These are phyloP conservation scores for Trilocha varians DNA, from an alignment of 2,888 invertebrate species.

Conservation along the genomic window DNA sequence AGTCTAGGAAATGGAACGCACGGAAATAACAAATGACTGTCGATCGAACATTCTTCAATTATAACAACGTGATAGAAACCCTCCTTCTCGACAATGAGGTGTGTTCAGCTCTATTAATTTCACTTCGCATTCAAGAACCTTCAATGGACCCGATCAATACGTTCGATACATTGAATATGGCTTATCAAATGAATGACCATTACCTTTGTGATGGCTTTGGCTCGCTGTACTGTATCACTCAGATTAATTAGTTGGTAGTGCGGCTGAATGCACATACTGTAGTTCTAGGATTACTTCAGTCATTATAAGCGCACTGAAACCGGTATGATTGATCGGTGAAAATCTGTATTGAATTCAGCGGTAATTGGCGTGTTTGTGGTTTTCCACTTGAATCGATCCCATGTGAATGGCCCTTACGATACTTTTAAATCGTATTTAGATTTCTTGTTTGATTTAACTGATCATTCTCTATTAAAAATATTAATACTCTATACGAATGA, in stretches of 20 bases:
- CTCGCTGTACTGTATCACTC: constrained; percentile 19
- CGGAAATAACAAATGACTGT: too few relatives aligned
- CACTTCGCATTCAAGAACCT: background rate
- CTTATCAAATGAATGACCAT: constrained; percentile 22
- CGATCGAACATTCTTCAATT: too few relatives aligned
- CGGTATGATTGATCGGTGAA: background rate
- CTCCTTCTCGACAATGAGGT: too few relatives aligned
- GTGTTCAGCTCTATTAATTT: too few relatives aligned
- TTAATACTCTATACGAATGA: too few relatives aligned
- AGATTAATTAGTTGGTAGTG: constrained; percentile 28
- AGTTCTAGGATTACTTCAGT: constrained; percentile 13
- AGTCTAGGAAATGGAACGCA: too few relatives aligned
- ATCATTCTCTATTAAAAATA: too few relatives aligned
- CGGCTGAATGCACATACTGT: constrained; percentile 19
- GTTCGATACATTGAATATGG: constrained; percentile 11
- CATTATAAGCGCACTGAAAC: constrained; percentile 3
- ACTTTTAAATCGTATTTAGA: too few relatives aligned
- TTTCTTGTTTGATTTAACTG: too few relatives aligned
- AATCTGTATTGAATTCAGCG: background rate
- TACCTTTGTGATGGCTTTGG: constrained; percentile 30
- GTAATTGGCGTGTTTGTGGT: constrained; percentile 3
- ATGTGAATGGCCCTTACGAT: background rate
- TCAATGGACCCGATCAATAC: constrained; percentile 2
- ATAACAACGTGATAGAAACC: too few relatives aligned
- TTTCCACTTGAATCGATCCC: background rate